These are phyloP conservation scores for Dreissena polymorpha DNA, from an alignment of 1,140 invertebrate genomes.

Conservation along the genomic window DNA sequence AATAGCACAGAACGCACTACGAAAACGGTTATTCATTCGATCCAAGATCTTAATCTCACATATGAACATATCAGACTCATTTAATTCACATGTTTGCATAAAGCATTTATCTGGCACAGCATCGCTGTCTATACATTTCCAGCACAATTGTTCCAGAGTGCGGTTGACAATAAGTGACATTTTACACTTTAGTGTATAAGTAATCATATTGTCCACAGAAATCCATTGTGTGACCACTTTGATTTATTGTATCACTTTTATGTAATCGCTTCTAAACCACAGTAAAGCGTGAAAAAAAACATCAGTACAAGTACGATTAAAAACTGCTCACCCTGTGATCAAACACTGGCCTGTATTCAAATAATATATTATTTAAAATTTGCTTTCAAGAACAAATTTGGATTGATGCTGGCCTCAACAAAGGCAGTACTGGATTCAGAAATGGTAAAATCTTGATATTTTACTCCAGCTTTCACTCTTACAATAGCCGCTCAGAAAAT, in stretches of 20 bases:
- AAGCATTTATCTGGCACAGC: neutral
- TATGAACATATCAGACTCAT: slow-evolving; percentile 2
- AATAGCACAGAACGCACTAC: no score
- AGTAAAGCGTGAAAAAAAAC: slow-evolving; percentile 5
- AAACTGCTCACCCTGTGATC: slow-evolving; percentile 30
- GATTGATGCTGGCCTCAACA: slow-evolving; percentile 38
- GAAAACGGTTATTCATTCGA: slow-evolving; percentile 5
- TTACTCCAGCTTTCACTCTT: slow-evolving; percentile 46
- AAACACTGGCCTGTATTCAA: slow-evolving; percentile 17
- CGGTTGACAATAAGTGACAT: slow-evolving; percentile 24
- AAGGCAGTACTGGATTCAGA: slow-evolving; percentile 21
- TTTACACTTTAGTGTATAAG: slow-evolving; percentile 27
- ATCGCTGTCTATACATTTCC: neutral
- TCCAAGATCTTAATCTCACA: neutral
- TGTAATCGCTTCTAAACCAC: slow-evolving; percentile 17
- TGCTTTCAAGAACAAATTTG: slow-evolving; percentile 26
- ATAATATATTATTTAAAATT: slow-evolving; percentile 26
- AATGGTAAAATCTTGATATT: slow-evolving; percentile 53
- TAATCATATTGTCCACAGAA: neutral
- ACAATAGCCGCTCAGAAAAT: slow-evolving; percentile 38
- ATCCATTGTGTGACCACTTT: slow-evolving; percentile 23
- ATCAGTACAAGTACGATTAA: slow-evolving; percentile 30
- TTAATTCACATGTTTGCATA: neutral
- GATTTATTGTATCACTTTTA: slow-evolving; percentile 42
- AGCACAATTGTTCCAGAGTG: no score